Base-by-base conservation (phyloP, 2,888 invertebrate genomes). In the Apoderus coryli region DNA sequence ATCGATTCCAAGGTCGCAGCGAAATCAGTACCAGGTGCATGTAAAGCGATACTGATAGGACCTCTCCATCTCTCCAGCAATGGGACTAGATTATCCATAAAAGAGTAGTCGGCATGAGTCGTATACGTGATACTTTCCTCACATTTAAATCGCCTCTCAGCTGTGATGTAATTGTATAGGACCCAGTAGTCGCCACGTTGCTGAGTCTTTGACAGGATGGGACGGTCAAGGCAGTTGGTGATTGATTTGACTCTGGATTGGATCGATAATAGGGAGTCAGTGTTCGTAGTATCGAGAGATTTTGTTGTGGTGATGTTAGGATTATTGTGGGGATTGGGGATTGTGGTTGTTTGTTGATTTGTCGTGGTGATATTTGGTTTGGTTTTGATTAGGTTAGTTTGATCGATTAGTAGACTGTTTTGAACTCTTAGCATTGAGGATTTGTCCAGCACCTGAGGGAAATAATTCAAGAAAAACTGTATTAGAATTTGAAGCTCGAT, bases 21-120 rank as follows among this genome's bases (percentile, higher is more conserved):
- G 53, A 89, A 74, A 59, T 90, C 89, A 3, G 69, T 65, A 29
- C 88, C 88, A 0, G 90, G 89, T 12, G 86, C 79, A 59, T 88
- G 84, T 49, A 90, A 67, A 3, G 86, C 82, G 44, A 90, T 65
- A 49, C 86, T 86, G 39, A 90, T 64, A 2, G 89, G 89, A 2
- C 85, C 86, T 53, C 73, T 71, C 89, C 89, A 90, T 49, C 77
- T 69, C 53, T 82, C 77, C 52, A 88, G 61, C 46, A 92, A 63
- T 36, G 86, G 84, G 54, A 76, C 71, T 46, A 89, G 65, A 59
- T 92, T 90, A 59, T 89, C 84, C 50, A 90, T 69, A 63, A 88
- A 90, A 44, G 86, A 84, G 60, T 74, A 85, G 49, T 89, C 89
- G 3, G 84, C 86, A 57, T 90, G 90, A 9, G 90, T 90, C 16